Conservation (phyloP, 2,888 invertebrate genomes). For the Lithosia quadra region DNA sequence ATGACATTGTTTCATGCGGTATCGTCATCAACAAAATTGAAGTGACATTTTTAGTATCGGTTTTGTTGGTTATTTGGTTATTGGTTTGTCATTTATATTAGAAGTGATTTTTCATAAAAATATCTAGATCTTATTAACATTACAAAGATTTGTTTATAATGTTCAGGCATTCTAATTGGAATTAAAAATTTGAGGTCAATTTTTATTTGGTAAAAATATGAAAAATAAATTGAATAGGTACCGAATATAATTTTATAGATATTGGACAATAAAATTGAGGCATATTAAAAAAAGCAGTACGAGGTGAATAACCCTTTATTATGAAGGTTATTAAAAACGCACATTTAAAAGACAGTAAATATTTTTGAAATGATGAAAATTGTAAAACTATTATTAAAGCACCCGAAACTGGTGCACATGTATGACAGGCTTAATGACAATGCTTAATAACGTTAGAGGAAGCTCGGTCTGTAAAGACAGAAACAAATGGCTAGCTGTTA, state of each 20-base stretch:
- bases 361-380: not conserved
- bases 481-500: conserved; percentile 1
- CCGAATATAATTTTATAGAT: no score
- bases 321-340: not conserved
- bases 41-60: not conserved
- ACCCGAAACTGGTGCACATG: not conserved
- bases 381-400: not conserved
- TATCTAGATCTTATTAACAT: not conserved
- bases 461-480: not conserved
- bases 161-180: no score
- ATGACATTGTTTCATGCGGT: conserved; percentile 25
- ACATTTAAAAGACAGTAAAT: not conserved
- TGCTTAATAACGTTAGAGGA: not conserved
- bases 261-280: not conserved
- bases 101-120: not conserved
- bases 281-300: not conserved
- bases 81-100: not conserved
- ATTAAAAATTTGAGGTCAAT: no score
- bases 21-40: conserved; percentile 11
- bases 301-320: not conserved
- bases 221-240: no score
- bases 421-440: no score
- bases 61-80: not conserved
- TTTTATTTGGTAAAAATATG: no score
- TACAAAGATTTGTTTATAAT: conserved; percentile 8